Conservation (phyloP, 2,888 invertebrate genomes). For the Synergus laeviventris region DNA sequence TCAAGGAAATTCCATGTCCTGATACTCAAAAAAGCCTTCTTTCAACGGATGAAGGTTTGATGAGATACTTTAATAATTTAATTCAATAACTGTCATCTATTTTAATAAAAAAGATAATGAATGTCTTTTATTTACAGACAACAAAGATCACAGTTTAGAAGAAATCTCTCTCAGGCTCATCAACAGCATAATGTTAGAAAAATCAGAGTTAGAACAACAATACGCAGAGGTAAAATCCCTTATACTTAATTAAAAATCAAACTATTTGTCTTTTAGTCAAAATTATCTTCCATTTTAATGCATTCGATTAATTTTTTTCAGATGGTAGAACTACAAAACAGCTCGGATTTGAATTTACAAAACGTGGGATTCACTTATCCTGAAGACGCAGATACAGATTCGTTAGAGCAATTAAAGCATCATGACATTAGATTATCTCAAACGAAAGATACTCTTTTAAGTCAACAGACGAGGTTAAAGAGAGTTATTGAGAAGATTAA, state of each 20-base stretch:
- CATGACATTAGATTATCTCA: constrained; percentile 81
- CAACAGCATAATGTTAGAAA: constrained; percentile 83
- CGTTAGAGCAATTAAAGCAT: constrained; percentile 81
- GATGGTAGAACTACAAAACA: constrained; percentile 81
- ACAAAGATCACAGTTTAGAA: constrained; percentile 81
- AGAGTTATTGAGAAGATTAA: constrained; percentile 74
- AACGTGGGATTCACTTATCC: constrained; percentile 81
- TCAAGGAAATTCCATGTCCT: constrained; percentile 57
- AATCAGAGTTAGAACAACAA: constrained; percentile 83
- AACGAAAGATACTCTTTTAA: constrained; percentile 80
- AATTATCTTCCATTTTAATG: constrained; percentile 10
- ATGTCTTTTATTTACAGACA: constrained; percentile 54
- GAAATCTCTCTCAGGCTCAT: constrained; percentile 86
- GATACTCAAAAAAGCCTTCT: constrained; percentile 54
- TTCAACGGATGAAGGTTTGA: constrained; percentile 58
- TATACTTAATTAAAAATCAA: constrained; percentile 20
- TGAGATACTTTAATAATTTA: constrained; percentile 30
- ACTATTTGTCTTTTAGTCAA: constrained; percentile 19
- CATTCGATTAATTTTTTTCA: constrained; percentile 67
- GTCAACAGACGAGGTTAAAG: constrained; percentile 82
- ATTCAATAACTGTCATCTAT: background rate
- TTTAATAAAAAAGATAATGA: background rate
- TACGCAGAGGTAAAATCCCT: constrained; percentile 76
- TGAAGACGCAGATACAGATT: constrained; percentile 80
- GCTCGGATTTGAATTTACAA: constrained; percentile 79